Base-by-base conservation (phyloP, 2,888 invertebrate species). In the Hemicrepidius hirtus region DNA sequence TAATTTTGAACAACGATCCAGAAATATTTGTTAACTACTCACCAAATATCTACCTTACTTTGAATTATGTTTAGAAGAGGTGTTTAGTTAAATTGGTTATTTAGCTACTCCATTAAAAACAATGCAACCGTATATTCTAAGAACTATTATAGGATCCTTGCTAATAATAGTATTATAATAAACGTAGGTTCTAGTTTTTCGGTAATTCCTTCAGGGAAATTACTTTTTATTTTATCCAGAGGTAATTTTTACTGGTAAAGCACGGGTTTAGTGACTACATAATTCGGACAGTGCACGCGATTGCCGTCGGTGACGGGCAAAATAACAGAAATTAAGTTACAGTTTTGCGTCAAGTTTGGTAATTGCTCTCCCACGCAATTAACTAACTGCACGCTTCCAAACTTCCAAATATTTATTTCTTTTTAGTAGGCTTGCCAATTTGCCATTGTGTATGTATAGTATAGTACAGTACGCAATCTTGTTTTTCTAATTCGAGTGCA, bases 331-430 rank as follows among this genome's bases (percentile, higher is more conserved):
- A 77, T 76, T 77, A 75, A 72, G 72, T 62, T 64, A 68, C 66
- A 67, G 55, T 69, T 72, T 70, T 68, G 68, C 73, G 75, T 75
- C 69, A 75, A 71, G 71, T 74, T 73, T 60, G 62, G 75, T 77
- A 77, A 77, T 77, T 76, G 75, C 77, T 74, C 78, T 78, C 78
- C 78, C 78, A 78, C 78, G 78, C 78, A 78, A 78, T 78, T 76
- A 75, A 68, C 73, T 76, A 73, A 76, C 69, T 78, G 72, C 76
- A 76, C 64, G 68, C 65, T 71, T 63, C 64, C 46, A 72, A 57
- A 67, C 60, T 67, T 20, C 35, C 5, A 62, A 49, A 32, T 32
- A 32, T 32, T 32, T 32, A 9, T 32, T 32, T 32, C 1, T 32
- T 32, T 32, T 32, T 9, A 6, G 7, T 9, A 32, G 9, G 9